phyloP scores from a whole-genome alignment of 2,888 invertebrate species.

The Torymus aiolomorphi region DNA sequence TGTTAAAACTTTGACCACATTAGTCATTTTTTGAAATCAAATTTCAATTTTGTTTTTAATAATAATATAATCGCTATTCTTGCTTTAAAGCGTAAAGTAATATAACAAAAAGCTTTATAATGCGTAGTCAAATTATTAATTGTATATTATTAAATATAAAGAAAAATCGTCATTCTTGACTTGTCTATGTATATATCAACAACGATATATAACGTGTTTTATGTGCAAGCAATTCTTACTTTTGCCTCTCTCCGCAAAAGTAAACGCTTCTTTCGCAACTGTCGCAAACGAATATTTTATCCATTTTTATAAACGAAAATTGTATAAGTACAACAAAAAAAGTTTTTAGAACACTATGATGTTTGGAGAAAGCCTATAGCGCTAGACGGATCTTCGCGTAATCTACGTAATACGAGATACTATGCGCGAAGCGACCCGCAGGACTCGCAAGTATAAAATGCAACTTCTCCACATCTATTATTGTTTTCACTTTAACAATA shows the following conservation, averaged over 20 bases:
- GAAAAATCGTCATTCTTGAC: conserved; percentile 36
- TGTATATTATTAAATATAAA: conserved; percentile 43
- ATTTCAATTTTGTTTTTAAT: conserved; percentile 52
- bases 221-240: conserved; percentile 49
- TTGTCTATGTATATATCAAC: conserved; percentile 49
- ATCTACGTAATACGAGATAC: conserved; percentile 37
- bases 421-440: conserved; percentile 15
- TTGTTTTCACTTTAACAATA: conserved; percentile 51
- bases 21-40: conserved; percentile 50
- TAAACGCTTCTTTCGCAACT: conserved; percentile 44
- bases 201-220: conserved; percentile 47
- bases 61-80: conserved; percentile 31
- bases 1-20: conserved; percentile 42
- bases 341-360: conserved; percentile 52
- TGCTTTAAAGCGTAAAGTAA: conserved; percentile 48
- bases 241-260: conserved; percentile 18
- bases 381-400: conserved; percentile 39
- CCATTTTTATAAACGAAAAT: conserved; percentile 30
- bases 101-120: conserved; percentile 33
- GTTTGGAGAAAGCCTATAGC: conserved; percentile 35
- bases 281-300: conserved; percentile 48
- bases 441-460: conserved; percentile 4
- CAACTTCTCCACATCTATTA: conserved; percentile 46
- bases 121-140: conserved; percentile 43
- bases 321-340: conserved; percentile 2